Evolutionary conservation across 1,140 invertebrate species (phyloP), one percentile per base, ranked within the genome.

Genomic region (Macrobrachium nipponense): DNA sequence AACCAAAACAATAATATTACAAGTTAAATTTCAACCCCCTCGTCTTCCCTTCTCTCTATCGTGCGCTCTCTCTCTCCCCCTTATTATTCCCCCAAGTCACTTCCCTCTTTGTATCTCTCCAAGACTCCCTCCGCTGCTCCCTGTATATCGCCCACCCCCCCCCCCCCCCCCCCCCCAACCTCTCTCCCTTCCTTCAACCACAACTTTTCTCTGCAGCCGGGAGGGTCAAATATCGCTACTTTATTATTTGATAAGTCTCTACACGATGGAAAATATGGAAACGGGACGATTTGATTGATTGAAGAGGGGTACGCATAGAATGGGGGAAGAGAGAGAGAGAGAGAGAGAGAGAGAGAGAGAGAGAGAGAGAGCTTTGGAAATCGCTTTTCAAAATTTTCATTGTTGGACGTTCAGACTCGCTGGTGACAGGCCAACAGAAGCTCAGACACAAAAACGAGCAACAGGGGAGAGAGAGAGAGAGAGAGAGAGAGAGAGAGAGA

Each of bases 221-320:
- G 43, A 66, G 68, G 70, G 70, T 73, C 70, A 82, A 73, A 82
- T 75, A 82, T 82, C 66, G 79, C 64, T 62, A 70, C 72, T 73
- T 77, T 64, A 66, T 64, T 84, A 84, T 78, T 78, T 84, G 75
- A 84, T 84, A 84, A 84, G 43, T 84, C 64, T 36, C 58, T 17
- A 75, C 73, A 77, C 82, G 82, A 84, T 84, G 72, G 27, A 70
- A 84, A 78, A 84, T 84, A 84, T 77, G 75, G 77, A 80, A 72
- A 62, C 27, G 84, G 59, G 77, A 58, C 27, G 36, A 62, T 23
- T 75, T 86, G 70, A 73, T 86, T 80, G 80, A 82, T 82, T 73
- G 80, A 59, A 20, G n/a, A 20, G n/a, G 70, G 23, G 61, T 5
- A 23, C 18, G 27, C 18, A 20, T 36, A 27, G 27, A 10, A 23